A percentile compares a stretch with the other conserved stretches of the same genome.
Evolutionary conservation across 1,140 invertebrate species (phyloP).

Genomic region (Drosophila ironensis): DNA sequence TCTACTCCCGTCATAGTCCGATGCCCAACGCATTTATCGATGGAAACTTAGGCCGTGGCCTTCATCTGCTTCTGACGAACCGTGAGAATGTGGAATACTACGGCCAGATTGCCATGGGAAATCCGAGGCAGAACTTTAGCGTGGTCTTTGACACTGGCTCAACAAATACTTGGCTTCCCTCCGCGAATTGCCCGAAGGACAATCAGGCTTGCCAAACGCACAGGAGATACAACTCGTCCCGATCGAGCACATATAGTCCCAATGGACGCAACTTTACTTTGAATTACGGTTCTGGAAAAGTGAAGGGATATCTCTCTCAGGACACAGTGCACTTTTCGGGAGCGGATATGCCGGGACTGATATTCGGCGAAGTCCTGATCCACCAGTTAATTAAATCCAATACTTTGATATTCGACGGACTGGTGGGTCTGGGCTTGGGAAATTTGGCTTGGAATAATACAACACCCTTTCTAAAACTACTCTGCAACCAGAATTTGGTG

Average conservation of each 20-base stretch:
- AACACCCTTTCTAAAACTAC: constrained; percentile 95
- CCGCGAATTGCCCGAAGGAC: constrained; percentile 33
- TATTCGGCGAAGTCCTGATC: constrained; percentile 97
- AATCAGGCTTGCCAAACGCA: constrained; percentile 52
- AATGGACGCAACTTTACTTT: constrained; percentile 97
- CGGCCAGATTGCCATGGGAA: constrained; percentile 94
- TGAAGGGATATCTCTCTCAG: constrained; percentile 96
- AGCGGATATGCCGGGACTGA: constrained; percentile 88
- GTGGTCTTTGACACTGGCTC: constrained; percentile 69
- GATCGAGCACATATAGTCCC: constrained; percentile 90
- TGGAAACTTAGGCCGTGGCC: background rate
- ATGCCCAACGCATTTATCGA: background rate
- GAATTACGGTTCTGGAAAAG: constrained; percentile 95
- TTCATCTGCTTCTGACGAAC: constrained; percentile 18
- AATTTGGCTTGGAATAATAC: constrained; percentile 94
- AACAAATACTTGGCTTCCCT: constrained; percentile 62
- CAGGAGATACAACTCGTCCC: constrained; percentile 89
- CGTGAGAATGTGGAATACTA: constrained; percentile 47
- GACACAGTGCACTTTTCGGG: constrained; percentile 88
- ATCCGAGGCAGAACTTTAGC: constrained; percentile 89
- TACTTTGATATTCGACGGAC: constrained; percentile 97
- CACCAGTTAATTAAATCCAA: constrained; percentile 93
- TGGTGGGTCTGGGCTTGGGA: constrained; percentile 94
- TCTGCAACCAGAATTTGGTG: constrained; percentile 92
- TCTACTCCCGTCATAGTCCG: background rate